A percentile compares a stretch with the other conserved stretches of the same genome.
These are phyloP conservation scores for Sipha flava DNA, from an alignment of 1,140 invertebrate species.

Conservation along the genomic window DNA sequence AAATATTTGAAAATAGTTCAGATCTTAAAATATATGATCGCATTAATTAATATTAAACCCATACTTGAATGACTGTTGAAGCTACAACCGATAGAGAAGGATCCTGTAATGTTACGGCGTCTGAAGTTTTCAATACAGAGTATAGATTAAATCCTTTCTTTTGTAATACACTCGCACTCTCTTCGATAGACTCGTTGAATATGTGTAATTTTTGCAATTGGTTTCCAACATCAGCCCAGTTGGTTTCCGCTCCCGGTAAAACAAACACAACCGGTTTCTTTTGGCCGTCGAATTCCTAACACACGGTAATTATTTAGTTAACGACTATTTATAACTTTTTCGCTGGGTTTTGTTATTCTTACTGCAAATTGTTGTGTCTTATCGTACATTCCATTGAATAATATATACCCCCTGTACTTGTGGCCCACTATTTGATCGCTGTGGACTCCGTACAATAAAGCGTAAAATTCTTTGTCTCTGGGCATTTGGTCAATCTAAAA, in stretches of 20 bases:
- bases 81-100: constrained; percentile 53
- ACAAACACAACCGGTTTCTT: constrained; percentile 52
- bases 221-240: constrained; percentile 55
- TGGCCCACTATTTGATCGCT: constrained; percentile 42
- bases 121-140: constrained; percentile 51
- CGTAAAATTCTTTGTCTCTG: constrained; percentile 31
- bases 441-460: constrained; percentile 43
- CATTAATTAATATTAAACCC: background rate
- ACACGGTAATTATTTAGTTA: constrained; percentile 46
- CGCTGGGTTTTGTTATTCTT: background rate
- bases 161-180: constrained; percentile 39
- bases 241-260: constrained; percentile 57
- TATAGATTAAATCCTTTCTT: constrained; percentile 49
- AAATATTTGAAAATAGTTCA: background rate
- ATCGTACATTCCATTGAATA: constrained; percentile 48
- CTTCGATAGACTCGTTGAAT: constrained; percentile 49
- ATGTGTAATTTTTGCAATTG: constrained; percentile 49
- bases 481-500: constrained; percentile 9
- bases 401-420: constrained; percentile 52
- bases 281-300: constrained; percentile 34
- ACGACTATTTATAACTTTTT: background rate
- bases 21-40: background rate
- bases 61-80: constrained; percentile 58
- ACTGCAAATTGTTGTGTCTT: background rate
- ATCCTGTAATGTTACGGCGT: constrained; percentile 45